Evolutionary conservation across 2,797 vertebrate genomes (phyloP), one percentile per base, ranked within the genome.

Genomic region (Brotula barbata): DNA sequence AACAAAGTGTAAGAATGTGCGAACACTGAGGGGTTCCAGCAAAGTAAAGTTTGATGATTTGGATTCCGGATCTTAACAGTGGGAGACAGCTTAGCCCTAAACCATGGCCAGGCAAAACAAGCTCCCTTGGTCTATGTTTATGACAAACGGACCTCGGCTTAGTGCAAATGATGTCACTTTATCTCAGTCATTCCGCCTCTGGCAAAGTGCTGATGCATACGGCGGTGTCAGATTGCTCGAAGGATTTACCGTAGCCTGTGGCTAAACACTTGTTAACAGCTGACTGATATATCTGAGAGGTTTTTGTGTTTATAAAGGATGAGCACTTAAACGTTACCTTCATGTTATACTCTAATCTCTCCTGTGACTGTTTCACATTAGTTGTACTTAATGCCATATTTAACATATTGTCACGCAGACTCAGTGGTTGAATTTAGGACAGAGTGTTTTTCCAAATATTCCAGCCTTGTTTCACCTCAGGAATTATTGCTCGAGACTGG

Each of bases 371-470:
- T 44, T 76, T 58, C 3, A 59, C 17, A 60, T 84, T 57, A 61
- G 44, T 28, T 49, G 21, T 28, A 17, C 19, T 14, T 2, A 7
- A 2, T 17, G 49, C 43, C 40, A 41, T 40, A 54, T 61, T 71
- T 45, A 68, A 36, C 10, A 0, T 28, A 48, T 53, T 57, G 44
- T 72, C 13, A 67, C 41, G 6, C 45, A 53, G 43, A 65, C 19
- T 17, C 22, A 23, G 34, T 6, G 9, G 63, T 71, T 55, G 44
- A 79, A 77, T 15, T 53, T 15, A 36, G 70, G 58, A 70, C 21
- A 50, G 40, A 19, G 21, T 60, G 42, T 73, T 83, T 79, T 81
- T 71, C 58, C 58, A 75, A 55, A 62, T 64, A 53, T 2, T 23
- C 20, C 16, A 51, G 25, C 56, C 39, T 70, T 58, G 50, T 82